Evolutionary conservation across 2,113 vertebrate genomes (phyloP).

Genomic region (Balaeniceps rex): DNA sequence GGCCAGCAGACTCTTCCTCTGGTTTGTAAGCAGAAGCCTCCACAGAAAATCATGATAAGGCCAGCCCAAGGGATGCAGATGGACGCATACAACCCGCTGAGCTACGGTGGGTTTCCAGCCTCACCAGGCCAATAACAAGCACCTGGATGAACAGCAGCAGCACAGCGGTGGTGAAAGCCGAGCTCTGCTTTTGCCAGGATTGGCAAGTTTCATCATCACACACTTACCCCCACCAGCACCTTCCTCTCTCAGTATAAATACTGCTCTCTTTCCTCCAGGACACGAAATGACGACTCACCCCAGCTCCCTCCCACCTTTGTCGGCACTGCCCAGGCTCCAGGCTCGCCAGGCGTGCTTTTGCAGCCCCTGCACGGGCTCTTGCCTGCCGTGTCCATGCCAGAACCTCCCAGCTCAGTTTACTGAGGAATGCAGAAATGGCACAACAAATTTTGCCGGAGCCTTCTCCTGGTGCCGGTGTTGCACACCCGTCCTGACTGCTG

Average conservation of each 20-base stretch:
- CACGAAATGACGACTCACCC: rapidly evolving
- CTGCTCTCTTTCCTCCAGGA: neutral
- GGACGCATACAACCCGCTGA: rapidly evolving
- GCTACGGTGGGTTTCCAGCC: neutral
- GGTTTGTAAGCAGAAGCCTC: neutral
- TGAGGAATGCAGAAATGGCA: neutral
- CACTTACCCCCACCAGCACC: neutral
- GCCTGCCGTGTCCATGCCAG: rapidly evolving
- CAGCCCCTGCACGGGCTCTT: neutral
- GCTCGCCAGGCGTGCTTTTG: neutral
- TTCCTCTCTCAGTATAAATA: neutral
- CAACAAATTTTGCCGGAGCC: neutral
- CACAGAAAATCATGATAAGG: too few species aligned
- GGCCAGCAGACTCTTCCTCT: neutral
- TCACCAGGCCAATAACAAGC: neutral
- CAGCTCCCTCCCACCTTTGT: neutral
- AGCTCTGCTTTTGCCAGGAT: neutral
- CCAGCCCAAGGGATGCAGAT: neutral
- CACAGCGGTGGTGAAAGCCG: neutral
- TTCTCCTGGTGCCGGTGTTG: rapidly evolving
- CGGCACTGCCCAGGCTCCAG: neutral
- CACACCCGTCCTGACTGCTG: rapidly evolving
- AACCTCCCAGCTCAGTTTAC: neutral
- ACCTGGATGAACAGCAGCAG: neutral
- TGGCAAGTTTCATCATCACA: neutral